phyloP scores from a whole-genome alignment of 2,797 vertebrate genomes.

The Enteromius anoplus region DNA sequence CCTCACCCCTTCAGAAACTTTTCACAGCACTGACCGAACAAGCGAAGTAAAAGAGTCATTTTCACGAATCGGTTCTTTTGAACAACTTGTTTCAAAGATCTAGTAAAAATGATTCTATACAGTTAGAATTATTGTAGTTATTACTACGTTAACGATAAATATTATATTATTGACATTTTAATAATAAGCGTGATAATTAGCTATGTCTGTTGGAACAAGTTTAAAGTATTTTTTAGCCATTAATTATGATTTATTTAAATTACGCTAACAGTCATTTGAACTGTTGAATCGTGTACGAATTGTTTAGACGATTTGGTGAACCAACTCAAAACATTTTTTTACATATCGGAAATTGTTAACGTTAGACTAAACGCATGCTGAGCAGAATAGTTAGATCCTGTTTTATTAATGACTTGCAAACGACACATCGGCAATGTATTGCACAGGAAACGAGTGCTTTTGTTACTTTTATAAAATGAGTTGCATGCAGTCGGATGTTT shows the following conservation, averaged over 20 bases:
- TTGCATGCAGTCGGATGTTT: not conserved
- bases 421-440: not conserved
- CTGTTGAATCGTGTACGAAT: not conserved
- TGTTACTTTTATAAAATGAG: not conserved
- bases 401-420: not conserved
- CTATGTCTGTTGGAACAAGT: not conserved
- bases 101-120: not conserved
- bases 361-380: not conserved
- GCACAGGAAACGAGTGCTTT: conserved; percentile 16
- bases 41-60: conserved; percentile 1
- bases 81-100: not conserved
- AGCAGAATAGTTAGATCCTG: not conserved
- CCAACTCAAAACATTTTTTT: not conserved
- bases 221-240: no score
- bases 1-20: conserved; percentile 29
- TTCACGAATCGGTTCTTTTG: not conserved
- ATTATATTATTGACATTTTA: not conserved
- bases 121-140: not conserved
- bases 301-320: not conserved
- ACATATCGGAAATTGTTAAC: not conserved
- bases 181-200: not conserved
- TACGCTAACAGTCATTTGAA: not conserved
- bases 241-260: no score
- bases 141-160: not conserved
- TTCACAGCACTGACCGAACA: not conserved